phyloP scores from a whole-genome alignment of 2,888 invertebrate genomes.

The Dynastes maya region DNA sequence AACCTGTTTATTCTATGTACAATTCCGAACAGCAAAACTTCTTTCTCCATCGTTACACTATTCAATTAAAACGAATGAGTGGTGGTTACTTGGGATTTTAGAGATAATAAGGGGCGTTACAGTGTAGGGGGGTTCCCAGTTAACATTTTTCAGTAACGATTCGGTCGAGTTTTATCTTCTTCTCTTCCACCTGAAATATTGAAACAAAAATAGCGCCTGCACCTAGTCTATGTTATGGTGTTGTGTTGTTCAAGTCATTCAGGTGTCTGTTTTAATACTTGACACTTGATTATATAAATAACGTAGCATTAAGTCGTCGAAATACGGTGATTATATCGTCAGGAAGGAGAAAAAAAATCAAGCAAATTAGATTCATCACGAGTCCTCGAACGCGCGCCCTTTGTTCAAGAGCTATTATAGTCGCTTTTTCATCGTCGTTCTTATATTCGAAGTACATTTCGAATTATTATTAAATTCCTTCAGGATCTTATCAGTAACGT shows the following conservation, averaged over 20 bases:
- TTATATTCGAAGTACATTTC: slow-evolving; percentile 47
- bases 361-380: slow-evolving; percentile 57
- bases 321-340: slow-evolving; percentile 56
- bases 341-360: slow-evolving; percentile 47
- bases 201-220: slow-evolving; percentile 61
- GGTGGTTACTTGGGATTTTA: slow-evolving; percentile 65
- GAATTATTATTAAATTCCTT: slow-evolving; percentile 42
- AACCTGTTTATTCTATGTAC: slow-evolving; percentile 39
- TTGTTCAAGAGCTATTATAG: slow-evolving; percentile 54
- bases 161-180: slow-evolving; percentile 54
- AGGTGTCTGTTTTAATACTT: slow-evolving; percentile 64
- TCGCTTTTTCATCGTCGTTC: slow-evolving; percentile 20
- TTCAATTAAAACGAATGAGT: slow-evolving; percentile 68
- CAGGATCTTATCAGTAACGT: slow-evolving; percentile 34
- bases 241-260: slow-evolving; percentile 59
- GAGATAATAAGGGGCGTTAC: slow-evolving; percentile 65
- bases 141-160: slow-evolving; percentile 66
- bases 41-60: slow-evolving; percentile 56
- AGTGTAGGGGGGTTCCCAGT: slow-evolving; percentile 58
- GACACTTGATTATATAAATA: slow-evolving; percentile 65
- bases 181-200: slow-evolving; percentile 54
- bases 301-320: slow-evolving; percentile 63
- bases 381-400: slow-evolving; percentile 47
- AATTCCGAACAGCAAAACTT: slow-evolving; percentile 57
- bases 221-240: slow-evolving; percentile 42